Conservation (phyloP, 2,113 vertebrate genomes). For the Macrotis lagotis region DNA sequence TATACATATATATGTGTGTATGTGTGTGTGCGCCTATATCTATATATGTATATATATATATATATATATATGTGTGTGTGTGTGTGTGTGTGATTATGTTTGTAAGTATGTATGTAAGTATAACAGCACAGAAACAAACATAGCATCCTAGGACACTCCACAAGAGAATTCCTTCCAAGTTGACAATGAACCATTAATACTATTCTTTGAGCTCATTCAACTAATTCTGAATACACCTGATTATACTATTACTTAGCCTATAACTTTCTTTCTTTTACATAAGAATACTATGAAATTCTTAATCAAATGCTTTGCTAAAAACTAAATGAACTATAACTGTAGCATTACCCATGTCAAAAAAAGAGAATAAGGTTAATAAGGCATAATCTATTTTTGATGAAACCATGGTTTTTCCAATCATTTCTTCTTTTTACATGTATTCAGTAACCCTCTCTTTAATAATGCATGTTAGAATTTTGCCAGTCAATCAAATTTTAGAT, state of each 20-base stretch:
- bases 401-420: neutral
- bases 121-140: neutral
- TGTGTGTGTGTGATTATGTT: too few relatives aligned
- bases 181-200: neutral
- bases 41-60: too few relatives aligned
- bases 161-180: neutral
- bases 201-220: neutral
- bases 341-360: neutral
- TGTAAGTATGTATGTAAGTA: neutral
- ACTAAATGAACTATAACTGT: neutral
- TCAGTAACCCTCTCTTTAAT: neutral
- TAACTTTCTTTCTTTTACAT: neutral
- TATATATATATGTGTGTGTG: neutral
- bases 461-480: neutral
- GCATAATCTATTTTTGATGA: neutral
- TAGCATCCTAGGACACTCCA: neutral
- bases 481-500: neutral
- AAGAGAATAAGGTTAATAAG: neutral
- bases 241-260: neutral
- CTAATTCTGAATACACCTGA: neutral
- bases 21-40: too few relatives aligned
- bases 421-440: neutral
- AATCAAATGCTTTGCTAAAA: neutral
- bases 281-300: neutral
- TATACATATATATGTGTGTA: neutral